phyloP scores from a whole-genome alignment of 2,888 invertebrate genomes.

The Prostheceraeus crozeri region DNA sequence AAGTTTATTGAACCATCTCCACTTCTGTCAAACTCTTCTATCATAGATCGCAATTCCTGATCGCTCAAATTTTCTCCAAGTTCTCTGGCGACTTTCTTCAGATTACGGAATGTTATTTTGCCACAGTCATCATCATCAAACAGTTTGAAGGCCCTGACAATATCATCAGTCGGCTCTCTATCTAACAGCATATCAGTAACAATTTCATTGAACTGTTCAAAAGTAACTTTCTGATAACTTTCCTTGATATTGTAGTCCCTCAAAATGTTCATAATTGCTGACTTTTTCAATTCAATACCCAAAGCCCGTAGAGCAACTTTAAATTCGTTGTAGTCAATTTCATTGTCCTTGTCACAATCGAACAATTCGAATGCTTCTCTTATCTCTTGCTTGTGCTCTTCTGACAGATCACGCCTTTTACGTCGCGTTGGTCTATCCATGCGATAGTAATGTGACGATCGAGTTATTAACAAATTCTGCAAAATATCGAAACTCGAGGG shows the following conservation, averaged over 20 bases:
- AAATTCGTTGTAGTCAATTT: slow-evolving; percentile 56
- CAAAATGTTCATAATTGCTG: slow-evolving; percentile 53
- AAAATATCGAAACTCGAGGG: too few relatives aligned
- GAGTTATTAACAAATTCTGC: too few relatives aligned
- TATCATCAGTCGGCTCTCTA: slow-evolving; percentile 55
- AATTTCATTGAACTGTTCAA: slow-evolving; percentile 57
- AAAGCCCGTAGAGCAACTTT: slow-evolving; percentile 56
- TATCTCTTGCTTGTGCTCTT: slow-evolving; percentile 57
- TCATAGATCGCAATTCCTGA: slow-evolving; percentile 56
- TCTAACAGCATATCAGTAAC: slow-evolving; percentile 57
- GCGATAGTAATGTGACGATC: too few relatives aligned
- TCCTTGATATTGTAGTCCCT: slow-evolving; percentile 50
- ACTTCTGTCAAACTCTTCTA: slow-evolving; percentile 57
- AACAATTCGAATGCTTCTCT: slow-evolving; percentile 57
- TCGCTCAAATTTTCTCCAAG: slow-evolving; percentile 56
- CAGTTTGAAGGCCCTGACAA: slow-evolving; percentile 55
- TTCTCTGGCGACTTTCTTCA: slow-evolving; percentile 56
- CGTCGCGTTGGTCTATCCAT: slow-evolving; percentile 48
- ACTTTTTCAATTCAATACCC: slow-evolving; percentile 57
- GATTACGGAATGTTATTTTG: slow-evolving; percentile 55
- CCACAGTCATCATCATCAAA: slow-evolving; percentile 57
- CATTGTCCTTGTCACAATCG: slow-evolving; percentile 56
- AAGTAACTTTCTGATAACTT: slow-evolving; percentile 52
- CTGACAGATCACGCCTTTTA: slow-evolving; percentile 52
- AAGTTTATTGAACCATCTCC: slow-evolving; percentile 49